These are phyloP conservation scores for Rhinopithecus roxellana DNA, from an alignment of 2,113 vertebrate genomes.

Conservation along the genomic window DNA sequence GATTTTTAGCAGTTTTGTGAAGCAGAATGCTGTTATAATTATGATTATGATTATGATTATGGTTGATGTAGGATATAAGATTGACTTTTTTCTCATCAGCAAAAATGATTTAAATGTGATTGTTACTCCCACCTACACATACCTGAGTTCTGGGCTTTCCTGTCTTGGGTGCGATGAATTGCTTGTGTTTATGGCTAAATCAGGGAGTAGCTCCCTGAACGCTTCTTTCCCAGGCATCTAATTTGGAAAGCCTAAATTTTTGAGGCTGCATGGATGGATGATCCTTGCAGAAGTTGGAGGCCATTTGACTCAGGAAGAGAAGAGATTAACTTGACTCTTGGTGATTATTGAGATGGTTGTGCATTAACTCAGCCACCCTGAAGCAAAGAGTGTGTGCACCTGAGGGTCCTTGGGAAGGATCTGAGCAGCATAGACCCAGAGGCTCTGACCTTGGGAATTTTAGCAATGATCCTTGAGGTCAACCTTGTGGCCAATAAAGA, in stretches of 20 bases:
- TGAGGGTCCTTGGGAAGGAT: neutral
- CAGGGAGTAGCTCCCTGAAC: neutral
- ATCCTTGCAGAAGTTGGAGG: neutral
- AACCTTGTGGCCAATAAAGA: neutral
- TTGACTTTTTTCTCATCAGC: neutral
- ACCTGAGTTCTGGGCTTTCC: neutral
- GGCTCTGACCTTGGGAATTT: neutral
- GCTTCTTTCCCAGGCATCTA: neutral
- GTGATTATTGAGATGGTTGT: neutral
- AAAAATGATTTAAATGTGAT: neutral
- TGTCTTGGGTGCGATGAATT: neutral
- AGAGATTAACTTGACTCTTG: neutral
- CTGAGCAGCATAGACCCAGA: neutral
- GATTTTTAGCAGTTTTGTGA: neutral
- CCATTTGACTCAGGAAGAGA: neutral
- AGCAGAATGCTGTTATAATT: neutral
- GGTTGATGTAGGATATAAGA: neutral
- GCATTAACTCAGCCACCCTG: neutral
- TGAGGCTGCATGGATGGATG: neutral
- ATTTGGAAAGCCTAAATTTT: neutral
- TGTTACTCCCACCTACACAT: neutral
- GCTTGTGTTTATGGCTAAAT: neutral
- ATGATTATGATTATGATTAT: neutral
- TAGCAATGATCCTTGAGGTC: neutral
- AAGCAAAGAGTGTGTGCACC: neutral